Base-by-base conservation (phyloP, 2,113 vertebrate genomes). In the Thalassoma bifasciatum region DNA sequence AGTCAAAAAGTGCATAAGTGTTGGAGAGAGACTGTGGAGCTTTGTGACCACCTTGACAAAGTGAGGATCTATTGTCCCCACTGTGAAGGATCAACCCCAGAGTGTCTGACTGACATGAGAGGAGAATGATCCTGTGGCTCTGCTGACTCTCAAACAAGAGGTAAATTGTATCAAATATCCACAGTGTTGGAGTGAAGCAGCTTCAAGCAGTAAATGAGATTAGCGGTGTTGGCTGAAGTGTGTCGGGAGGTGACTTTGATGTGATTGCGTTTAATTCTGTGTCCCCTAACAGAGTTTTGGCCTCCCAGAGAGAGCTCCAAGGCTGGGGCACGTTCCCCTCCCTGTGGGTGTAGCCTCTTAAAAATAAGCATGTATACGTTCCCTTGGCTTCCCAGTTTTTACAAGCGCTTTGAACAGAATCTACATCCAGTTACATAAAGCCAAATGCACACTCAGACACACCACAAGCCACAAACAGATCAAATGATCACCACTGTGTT, bases 291-390 rank as follows among this genome's bases (percentile, higher is more conserved):
- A 53, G 57, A 75, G 50, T 69, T 86, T 72, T 10, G 7, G 74
- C 61, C 66, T 83, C 51, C 47, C 60, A 63, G n/a, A 40, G 49
- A 75, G 60, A 47, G 63, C 63, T 60, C 2, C 23, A 50, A 46
- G 56, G 46, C 46, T 12, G 66, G 47, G 65, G 67, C 59, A 49
- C 1, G 22, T 58, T 68, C 40, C 53, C 46, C 75, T 74, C 66
- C 46, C 51, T 34, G 70, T 65, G 86, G 71, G 61, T 44, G 26
- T 54, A 73, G 68, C 21, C 22, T 14, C 73, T 73, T 79, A 79
- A 86, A 87, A 84, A 88, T 83, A 84, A 80, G 81, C 75, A 72
- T 19, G 30, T 36, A 67, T 69, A 66, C 72, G 76, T 75, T 83
- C 72, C 19, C 16, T 17, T 62, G 58, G 75, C 34, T 62, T 21